phyloP scores from a whole-genome alignment of 2,797 vertebrate genomes.

The Crypturellus tataupa region DNA sequence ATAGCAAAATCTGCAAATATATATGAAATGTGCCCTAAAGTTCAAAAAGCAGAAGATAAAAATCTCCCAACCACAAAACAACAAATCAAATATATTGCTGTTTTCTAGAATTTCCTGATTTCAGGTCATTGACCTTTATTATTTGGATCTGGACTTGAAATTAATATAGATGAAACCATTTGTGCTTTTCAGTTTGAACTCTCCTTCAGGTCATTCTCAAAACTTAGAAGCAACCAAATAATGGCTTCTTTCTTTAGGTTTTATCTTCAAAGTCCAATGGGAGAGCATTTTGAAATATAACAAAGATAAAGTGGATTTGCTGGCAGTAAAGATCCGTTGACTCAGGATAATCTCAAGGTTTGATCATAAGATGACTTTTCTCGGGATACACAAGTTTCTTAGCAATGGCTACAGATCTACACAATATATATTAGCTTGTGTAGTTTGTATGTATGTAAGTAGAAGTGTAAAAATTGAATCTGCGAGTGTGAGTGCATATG shows the following conservation, averaged over 20 bases:
- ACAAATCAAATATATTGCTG: background rate
- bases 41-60: background rate
- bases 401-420: background rate
- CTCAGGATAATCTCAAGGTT: background rate
- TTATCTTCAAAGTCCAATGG: background rate
- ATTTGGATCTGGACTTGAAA: background rate
- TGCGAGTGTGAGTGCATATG: background rate
- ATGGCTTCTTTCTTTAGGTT: background rate
- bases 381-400: background rate
- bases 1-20: background rate
- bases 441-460: accelerated
- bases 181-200: background rate
- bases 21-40: background rate
- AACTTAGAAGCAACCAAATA: background rate
- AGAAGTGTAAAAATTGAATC: background rate
- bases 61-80: background rate
- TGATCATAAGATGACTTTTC: background rate
- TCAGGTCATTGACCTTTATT: background rate
- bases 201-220: background rate
- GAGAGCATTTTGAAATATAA: background rate
- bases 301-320: background rate
- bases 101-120: background rate
- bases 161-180: background rate
- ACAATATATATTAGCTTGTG: background rate
- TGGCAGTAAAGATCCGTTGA: background rate